These are phyloP conservation scores for Machimus atricapillus DNA, from an alignment of 2,888 invertebrate species.

Conservation along the genomic window DNA sequence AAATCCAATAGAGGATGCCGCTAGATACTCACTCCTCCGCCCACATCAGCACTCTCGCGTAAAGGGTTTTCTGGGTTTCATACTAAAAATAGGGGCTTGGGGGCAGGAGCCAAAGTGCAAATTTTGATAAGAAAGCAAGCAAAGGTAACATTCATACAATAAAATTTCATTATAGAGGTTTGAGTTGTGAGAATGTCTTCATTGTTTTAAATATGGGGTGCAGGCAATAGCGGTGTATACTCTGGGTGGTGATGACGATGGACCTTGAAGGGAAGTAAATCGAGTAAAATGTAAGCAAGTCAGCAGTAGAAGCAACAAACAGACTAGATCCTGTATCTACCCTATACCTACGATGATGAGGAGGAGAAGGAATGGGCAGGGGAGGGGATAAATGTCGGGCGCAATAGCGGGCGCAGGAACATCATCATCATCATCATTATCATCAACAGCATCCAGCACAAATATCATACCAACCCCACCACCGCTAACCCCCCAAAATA, in stretches of 20 bases:
- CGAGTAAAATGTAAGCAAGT: not conserved
- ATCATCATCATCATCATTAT: not conserved
- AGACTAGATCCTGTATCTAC: not conserved
- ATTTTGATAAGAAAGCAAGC: not conserved
- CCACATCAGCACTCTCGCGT: not conserved
- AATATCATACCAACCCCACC: not conserved
- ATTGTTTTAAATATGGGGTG: not conserved
- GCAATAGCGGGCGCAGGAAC: not conserved
- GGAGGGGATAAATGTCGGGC: not conserved
- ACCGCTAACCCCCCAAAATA: not conserved
- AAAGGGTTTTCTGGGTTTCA: not conserved
- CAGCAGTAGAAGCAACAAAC: not conserved
- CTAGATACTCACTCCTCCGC: not conserved
- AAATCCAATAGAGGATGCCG: not conserved
- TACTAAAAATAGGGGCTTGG: too few species aligned
- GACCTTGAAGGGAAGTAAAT: not conserved
- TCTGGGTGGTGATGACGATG: not conserved
- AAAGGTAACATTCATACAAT: conserved; percentile 21
- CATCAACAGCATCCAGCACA: not conserved
- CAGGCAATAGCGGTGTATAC: not conserved
- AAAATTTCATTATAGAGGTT: conserved; percentile 17
- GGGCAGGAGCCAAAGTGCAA: not conserved
- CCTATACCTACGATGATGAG: not conserved
- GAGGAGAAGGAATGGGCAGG: not conserved
- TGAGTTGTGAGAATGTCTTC: conserved; percentile 13